A percentile compares a stretch with the other conserved stretches of the same genome.
phyloP scores from a whole-genome alignment of 2,888 invertebrate genomes.

The Stenchaetothrips biformis region DNA sequence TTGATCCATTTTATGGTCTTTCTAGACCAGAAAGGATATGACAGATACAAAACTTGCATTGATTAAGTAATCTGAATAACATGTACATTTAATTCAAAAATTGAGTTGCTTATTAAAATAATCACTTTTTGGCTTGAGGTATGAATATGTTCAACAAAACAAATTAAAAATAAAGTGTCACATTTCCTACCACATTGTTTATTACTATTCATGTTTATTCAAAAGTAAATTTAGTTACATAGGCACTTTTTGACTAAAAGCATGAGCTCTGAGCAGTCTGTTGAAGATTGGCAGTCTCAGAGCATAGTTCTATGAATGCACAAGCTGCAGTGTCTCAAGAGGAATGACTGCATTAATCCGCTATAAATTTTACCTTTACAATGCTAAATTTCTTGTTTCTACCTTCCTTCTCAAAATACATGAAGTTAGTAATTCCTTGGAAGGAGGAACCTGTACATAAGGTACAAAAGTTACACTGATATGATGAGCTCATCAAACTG shows the following conservation, averaged over 20 bases:
- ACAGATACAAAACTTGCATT: not conserved
- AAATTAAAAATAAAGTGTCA: constrained; percentile 10
- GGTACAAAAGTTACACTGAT: constrained; percentile 22
- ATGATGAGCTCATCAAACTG: constrained; percentile 10
- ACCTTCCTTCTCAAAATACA: constrained; percentile 11
- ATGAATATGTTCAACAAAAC: constrained; percentile 1
- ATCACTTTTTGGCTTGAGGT: constrained; percentile 6
- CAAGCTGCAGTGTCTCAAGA: not conserved
- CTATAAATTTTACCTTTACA: not conserved
- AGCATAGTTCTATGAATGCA: not conserved
- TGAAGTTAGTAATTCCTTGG: not conserved
- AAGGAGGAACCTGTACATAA: not conserved
- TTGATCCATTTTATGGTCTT: not conserved
- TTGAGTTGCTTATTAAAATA: constrained; percentile 7
- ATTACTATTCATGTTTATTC: not conserved
- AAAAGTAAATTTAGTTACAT: not conserved
- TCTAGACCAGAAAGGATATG: not conserved
- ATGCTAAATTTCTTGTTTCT: not conserved
- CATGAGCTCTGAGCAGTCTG: constrained; percentile 22
- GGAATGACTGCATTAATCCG: not conserved
- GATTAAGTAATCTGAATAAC: not conserved
- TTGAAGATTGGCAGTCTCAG: not conserved
- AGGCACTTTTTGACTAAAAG: constrained; percentile 23
- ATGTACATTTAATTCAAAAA: not conserved
- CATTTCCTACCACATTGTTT: constrained; percentile 1